Evolutionary conservation across 2,888 invertebrate genomes (phyloP).

Genomic region (Alloscopus bannaensis): DNA sequence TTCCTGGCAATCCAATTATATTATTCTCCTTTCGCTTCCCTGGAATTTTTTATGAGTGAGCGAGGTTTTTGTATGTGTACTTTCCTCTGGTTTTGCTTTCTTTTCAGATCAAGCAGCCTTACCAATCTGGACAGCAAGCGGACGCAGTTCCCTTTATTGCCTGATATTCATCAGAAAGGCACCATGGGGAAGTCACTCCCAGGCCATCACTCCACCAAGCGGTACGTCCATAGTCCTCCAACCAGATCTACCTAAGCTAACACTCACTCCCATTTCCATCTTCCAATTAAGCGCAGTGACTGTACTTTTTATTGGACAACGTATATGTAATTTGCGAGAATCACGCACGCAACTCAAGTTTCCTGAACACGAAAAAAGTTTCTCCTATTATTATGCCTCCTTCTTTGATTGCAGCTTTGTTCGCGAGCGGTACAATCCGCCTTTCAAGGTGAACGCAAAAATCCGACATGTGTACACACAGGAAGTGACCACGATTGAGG

Average conservation of each 20-base stretch:
- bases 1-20: too few species aligned
- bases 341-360: too few species aligned
- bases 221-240: too few species aligned
- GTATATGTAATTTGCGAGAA: too few species aligned
- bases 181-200: constrained; percentile 59
- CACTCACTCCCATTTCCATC: too few species aligned
- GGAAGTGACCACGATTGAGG: constrained; percentile 61
- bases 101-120: constrained; percentile 57
- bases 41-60: background rate
- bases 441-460: constrained; percentile 68
- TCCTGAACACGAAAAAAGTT: too few species aligned
- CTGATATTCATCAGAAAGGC: constrained; percentile 52
- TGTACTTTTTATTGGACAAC: too few species aligned
- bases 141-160: constrained; percentile 54
- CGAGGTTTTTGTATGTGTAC: background rate
- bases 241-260: too few species aligned
- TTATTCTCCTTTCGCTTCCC: too few species aligned
- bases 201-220: constrained; percentile 53
- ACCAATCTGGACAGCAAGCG: constrained; percentile 55
- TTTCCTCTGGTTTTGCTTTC: too few species aligned
- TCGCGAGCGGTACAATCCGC: constrained; percentile 51
- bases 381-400: too few species aligned
- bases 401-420: constrained; percentile 55
- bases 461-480: constrained; percentile 69
- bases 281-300: too few species aligned